These are phyloP conservation scores for Fringilla coelebs DNA, from an alignment of 2,797 vertebrate genomes.

Conservation along the genomic window DNA sequence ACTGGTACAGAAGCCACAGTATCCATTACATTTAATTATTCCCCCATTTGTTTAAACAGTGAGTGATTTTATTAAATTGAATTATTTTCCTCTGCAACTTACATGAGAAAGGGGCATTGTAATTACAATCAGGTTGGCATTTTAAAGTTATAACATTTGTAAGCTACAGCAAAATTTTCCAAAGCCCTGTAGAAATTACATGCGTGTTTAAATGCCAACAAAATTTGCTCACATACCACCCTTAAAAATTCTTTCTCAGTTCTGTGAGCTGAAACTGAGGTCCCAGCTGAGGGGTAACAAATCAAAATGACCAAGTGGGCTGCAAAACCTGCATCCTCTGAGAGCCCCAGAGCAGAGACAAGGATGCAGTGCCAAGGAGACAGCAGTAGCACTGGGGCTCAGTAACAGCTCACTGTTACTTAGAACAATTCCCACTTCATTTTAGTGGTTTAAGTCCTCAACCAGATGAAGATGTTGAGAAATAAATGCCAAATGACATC, in stretches of 20 bases:
- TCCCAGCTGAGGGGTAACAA: neutral
- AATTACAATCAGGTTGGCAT: neutral
- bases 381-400: neutral
- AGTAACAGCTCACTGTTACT: neutral
- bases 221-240: neutral
- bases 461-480: neutral
- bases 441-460: neutral
- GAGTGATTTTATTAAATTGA: slow-evolving; percentile 1
- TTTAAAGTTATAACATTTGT: neutral
- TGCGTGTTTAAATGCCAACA: neutral
- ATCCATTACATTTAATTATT: slow-evolving; percentile 6
- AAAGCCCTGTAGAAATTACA: neutral
- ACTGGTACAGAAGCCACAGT: neutral
- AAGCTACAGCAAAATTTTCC: neutral
- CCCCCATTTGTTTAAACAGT: neutral
- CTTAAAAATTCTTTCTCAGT: neutral
- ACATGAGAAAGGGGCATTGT: neutral
- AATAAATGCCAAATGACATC: slow-evolving; percentile 1
- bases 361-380: neutral
- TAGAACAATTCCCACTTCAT: neutral
- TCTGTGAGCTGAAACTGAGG: neutral
- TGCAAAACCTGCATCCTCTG: neutral
- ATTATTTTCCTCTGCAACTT: neutral
- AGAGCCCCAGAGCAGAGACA: neutral
- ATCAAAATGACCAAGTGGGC: neutral